Evolutionary conservation across 2,888 invertebrate species (phyloP).

Genomic region (Dromius quadrimaculatus): DNA sequence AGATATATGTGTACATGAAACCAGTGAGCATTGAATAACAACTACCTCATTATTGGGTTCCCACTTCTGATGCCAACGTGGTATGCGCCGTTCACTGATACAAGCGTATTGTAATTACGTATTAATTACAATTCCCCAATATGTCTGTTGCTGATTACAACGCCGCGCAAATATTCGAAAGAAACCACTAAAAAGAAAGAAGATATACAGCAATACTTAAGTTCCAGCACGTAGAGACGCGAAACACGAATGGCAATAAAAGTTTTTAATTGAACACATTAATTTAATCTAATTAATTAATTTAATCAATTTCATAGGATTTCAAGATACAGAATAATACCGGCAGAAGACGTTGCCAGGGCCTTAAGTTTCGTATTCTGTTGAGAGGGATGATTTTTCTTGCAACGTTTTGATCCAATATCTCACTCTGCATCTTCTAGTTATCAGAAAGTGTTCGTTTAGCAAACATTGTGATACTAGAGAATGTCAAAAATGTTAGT

Average conservation of each 20-base stretch:
- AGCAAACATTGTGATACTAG: too few relatives aligned
- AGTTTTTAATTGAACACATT: slow-evolving; percentile 53
- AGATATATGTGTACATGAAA: not conserved
- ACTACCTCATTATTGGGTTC: not conserved
- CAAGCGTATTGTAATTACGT: slow-evolving; percentile 19
- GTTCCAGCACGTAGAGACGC: slow-evolving; percentile 50
- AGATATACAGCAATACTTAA: slow-evolving; percentile 49
- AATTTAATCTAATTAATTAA: slow-evolving; percentile 55
- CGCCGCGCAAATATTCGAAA: slow-evolving; percentile 20
- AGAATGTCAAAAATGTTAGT: too few relatives aligned
- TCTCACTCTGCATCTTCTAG: slow-evolving; percentile 47
- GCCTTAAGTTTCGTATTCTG: slow-evolving; percentile 50
- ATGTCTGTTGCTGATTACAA: slow-evolving; percentile 11
- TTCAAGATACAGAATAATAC: slow-evolving; percentile 52
- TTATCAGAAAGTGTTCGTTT: too few relatives aligned
- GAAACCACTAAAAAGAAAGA: slow-evolving; percentile 38
- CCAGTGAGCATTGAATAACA: not conserved
- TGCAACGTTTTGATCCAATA: slow-evolving; percentile 34
- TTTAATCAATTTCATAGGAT: slow-evolving; percentile 52
- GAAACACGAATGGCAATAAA: slow-evolving; percentile 49
- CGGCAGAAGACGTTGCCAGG: slow-evolving; percentile 43
- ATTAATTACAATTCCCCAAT: slow-evolving; percentile 36
- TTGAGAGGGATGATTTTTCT: slow-evolving; percentile 49
- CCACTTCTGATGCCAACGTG: not conserved
- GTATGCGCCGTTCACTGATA: slow-evolving; percentile 2